Conservation (phyloP, 1,140 invertebrate species). For the Eueides isabella region DNA sequence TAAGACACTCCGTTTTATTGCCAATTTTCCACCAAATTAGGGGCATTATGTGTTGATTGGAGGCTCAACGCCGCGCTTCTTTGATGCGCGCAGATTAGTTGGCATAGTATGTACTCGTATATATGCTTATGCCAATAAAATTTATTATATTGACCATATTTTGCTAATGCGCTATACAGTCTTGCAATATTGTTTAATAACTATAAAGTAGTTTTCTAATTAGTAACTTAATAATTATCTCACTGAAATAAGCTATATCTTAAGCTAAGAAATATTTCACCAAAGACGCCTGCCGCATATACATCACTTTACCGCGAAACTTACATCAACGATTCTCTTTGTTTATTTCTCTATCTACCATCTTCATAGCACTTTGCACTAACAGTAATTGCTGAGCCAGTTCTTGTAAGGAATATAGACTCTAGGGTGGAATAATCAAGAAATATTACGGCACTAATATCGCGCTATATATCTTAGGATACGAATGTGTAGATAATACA, state of each 20-base stretch:
- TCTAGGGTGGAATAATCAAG: conserved; percentile 32
- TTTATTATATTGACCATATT: too few species aligned
- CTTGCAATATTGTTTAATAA: too few species aligned
- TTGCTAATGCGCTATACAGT: too few species aligned
- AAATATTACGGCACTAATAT: conserved; percentile 26
- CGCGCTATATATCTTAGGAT: neutral
- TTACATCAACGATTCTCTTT: conserved; percentile 16
- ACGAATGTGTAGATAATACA: neutral
- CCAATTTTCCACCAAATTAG: too few species aligned
- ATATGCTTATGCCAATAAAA: too few species aligned
- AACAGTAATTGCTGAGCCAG: conserved; percentile 35
- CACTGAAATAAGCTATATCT: too few species aligned
- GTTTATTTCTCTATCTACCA: conserved; percentile 34
- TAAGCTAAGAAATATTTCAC: neutral
- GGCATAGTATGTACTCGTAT: too few species aligned
- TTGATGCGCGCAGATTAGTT: too few species aligned
- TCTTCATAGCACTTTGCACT: conserved; percentile 35
- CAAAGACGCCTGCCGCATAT: neutral
- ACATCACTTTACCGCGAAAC: conserved; percentile 6
- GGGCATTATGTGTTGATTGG: too few species aligned
- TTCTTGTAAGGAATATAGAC: conserved; percentile 21
- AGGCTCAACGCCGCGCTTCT: too few species aligned
- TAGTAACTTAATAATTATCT: neutral
- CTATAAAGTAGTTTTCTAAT: neutral
- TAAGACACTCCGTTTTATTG: too few species aligned